Conservation (phyloP, 2,888 invertebrate genomes). For the Heliconius cydno region DNA sequence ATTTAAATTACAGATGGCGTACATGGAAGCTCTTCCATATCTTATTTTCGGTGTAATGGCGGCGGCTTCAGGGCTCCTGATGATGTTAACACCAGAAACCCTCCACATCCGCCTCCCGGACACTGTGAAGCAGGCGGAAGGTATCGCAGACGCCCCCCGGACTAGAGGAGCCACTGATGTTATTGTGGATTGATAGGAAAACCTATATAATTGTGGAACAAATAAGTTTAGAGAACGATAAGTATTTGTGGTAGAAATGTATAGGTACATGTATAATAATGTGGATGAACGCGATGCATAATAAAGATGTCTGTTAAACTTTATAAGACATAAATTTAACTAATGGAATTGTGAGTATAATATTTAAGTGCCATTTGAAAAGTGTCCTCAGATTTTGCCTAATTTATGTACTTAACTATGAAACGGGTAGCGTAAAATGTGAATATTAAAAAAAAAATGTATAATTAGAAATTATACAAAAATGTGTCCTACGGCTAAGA, state of each 20-base stretch:
- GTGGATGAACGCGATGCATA: background rate
- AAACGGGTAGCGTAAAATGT: background rate
- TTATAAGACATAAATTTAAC: background rate
- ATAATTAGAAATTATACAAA: no score
- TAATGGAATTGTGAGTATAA: background rate
- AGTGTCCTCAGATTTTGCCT: background rate
- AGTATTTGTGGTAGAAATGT: background rate
- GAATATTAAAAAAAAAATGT: background rate
- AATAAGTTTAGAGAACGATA: background rate
- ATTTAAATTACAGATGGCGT: constrained; percentile 53
- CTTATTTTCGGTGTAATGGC: constrained; percentile 65
- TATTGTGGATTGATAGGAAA: constrained; percentile 41
- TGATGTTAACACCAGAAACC: constrained; percentile 57
- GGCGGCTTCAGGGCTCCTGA: constrained; percentile 55
- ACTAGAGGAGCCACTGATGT: constrained; percentile 41
- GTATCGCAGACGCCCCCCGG: constrained; percentile 44
- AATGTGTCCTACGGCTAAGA: no score
- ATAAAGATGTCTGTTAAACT: background rate
- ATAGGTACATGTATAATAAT: background rate
- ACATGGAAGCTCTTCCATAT: constrained; percentile 62
- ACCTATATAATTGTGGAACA: background rate
- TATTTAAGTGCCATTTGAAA: background rate
- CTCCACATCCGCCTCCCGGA: constrained; percentile 53
- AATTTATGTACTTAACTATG: background rate
- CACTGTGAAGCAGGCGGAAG: constrained; percentile 56